Evolutionary conservation across 1,140 invertebrate species (phyloP), one percentile per base, ranked within the genome.

Genomic region (Orussus abietinus): DNA sequence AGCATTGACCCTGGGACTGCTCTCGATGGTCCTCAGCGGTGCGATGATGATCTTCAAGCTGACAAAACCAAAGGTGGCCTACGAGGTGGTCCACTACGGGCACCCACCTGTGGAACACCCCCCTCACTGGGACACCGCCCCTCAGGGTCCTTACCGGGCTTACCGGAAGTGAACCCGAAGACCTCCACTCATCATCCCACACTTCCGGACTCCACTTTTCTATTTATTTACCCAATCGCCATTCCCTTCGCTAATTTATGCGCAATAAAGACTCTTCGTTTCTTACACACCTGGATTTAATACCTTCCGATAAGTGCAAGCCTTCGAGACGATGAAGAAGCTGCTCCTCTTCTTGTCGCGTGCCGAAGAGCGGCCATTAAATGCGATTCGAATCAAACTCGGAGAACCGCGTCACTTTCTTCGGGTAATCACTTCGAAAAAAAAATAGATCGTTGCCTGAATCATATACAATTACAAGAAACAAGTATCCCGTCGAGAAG

Each of bases 41-140:
- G 87, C 87, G 20, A 78, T 90, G 77, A 74, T 90, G 25, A 86
- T 90, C 57, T 90, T 90, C 72, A 88, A 88, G 68, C 79, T 90
- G 55, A 84, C 86, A 41, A 89, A 89, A 56, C 86, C 86, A 41
- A 89, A 89, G 62, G 81, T 86, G 38, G 68, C 72, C 66, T 90
- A 90, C 59, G 87, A 91, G 73, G 85, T 89, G 11, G 81, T 89
- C 19, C 86, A 89, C 62, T 87, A 86, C 54, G 86, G 86, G n/a
- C 85, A 86, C 45, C 82, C 85, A 46, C 83, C 85, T 28, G 77
- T 85, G 2, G 81, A 84, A 37, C 83, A 85, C 45, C 70, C 77
- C 11, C 75, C 77, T 4, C 79, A 80, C 40, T 82, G 80, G 75
- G 81, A 84, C 48, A 74, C 75, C 21, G 68, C 73, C 52, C 74